Conservation (phyloP, 2,888 invertebrate genomes). For the Alcis repandata region DNA sequence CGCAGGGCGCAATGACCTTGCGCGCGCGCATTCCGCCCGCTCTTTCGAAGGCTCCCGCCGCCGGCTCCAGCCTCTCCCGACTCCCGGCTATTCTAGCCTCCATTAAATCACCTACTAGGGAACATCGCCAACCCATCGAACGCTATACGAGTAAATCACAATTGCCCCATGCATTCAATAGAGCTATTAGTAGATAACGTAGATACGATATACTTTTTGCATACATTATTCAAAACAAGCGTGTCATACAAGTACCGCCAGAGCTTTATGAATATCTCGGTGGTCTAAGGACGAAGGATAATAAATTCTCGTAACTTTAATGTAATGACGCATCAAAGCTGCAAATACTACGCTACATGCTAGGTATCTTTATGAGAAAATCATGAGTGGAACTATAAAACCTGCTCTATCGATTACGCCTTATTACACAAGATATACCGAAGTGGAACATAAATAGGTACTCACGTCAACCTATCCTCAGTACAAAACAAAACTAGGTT, state of each 20-base stretch:
- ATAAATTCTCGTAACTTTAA: conserved; percentile 17
- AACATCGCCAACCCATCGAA: conserved; percentile 51
- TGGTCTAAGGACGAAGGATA: conserved; percentile 20
- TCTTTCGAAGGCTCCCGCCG: conserved; percentile 73
- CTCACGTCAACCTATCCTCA: conserved; percentile 42
- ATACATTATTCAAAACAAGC: conserved; percentile 33
- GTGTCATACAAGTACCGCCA: conserved; percentile 9
- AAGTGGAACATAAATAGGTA: conserved; percentile 39
- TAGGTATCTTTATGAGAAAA: not conserved
- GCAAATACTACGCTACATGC: conserved; percentile 4
- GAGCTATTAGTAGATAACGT: conserved; percentile 49
- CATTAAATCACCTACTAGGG: conserved; percentile 60
- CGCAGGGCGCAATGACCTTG: conserved; percentile 87
- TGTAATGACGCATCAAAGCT: conserved; percentile 16
- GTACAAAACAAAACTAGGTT: conserved; percentile 70
- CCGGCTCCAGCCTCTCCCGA: conserved; percentile 62
- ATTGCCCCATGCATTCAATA: conserved; percentile 52
- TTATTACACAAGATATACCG: conserved; percentile 46
- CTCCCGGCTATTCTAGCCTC: conserved; percentile 72
- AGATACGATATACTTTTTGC: conserved; percentile 34
- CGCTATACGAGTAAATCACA: conserved; percentile 52
- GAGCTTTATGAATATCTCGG: conserved; percentile 27
- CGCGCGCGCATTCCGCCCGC: conserved; percentile 81
- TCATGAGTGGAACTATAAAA: conserved; percentile 10
- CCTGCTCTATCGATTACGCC: conserved; percentile 29